Evolutionary conservation across 2,888 invertebrate genomes (phyloP).

Genomic region (Cryptophagus acutangulus): DNA sequence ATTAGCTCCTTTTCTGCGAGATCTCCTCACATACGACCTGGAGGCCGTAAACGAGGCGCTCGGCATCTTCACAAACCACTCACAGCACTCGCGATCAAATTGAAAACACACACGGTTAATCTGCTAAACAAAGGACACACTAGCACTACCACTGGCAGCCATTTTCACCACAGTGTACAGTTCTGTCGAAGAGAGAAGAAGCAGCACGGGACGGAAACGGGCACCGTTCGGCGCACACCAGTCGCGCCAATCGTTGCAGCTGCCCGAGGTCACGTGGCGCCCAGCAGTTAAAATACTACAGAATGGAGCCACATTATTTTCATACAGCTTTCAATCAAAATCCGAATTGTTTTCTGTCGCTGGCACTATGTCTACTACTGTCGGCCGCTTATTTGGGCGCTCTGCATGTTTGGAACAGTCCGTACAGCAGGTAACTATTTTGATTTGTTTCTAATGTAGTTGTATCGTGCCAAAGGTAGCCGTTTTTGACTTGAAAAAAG

Average conservation of each 20-base stretch:
- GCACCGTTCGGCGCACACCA: constrained; percentile 19
- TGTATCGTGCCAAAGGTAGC: too few relatives aligned
- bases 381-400: constrained; percentile 80
- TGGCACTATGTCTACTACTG: constrained; percentile 70
- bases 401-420: constrained; percentile 80
- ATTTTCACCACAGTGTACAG: constrained; percentile 52
- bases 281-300: not conserved
- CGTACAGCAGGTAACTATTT: constrained; percentile 62
- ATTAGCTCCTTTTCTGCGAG: constrained; percentile 86
- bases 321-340: constrained; percentile 37
- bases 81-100: not conserved
- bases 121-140: constrained; percentile 78
- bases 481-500: too few relatives aligned
- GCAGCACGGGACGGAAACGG: too few relatives aligned
- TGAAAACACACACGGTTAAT: constrained; percentile 29
- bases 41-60: constrained; percentile 92
- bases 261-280: constrained; percentile 21
- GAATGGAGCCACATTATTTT: constrained; percentile 32
- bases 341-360: constrained; percentile 56
- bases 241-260: constrained; percentile 21
- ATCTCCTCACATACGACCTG: constrained; percentile 86
- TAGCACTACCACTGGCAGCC: constrained; percentile 73
- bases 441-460: too few relatives aligned
- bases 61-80: constrained; percentile 68
- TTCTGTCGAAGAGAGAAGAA: too few relatives aligned